A percentile compares a stretch with the other conserved stretches of the same genome.
phyloP scores from a whole-genome alignment of 2,797 vertebrate species.

The Ibycter americanus region DNA sequence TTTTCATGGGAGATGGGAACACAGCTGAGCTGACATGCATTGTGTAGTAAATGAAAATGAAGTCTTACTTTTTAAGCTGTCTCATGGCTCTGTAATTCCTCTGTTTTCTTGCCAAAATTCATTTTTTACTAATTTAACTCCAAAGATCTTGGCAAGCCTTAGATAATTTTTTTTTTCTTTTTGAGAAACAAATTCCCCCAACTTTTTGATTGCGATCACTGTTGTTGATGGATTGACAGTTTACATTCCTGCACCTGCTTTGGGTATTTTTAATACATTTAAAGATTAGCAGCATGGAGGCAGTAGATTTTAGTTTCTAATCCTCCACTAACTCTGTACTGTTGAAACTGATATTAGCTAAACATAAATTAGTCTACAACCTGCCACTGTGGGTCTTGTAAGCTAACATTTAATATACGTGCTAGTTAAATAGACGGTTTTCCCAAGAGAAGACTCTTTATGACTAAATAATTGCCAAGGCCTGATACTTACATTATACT shows the following conservation, averaged over 20 bases:
- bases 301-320: not conserved
- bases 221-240: not conserved
- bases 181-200: not conserved
- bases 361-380: not conserved
- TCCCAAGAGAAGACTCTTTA: not conserved
- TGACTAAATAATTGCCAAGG: not conserved
- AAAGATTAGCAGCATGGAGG: not conserved
- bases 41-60: not conserved
- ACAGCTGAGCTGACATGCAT: not conserved
- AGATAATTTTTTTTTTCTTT: not conserved
- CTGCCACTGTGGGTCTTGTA: not conserved
- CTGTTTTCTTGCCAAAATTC: not conserved
- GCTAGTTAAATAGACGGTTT: not conserved
- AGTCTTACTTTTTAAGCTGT: not conserved
- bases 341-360: not conserved
- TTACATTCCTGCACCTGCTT: not conserved
- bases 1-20: not conserved
- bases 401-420: not conserved
- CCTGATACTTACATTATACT: not conserved
- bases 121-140: not conserved
- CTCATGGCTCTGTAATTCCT: not conserved
- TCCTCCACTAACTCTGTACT: not conserved
- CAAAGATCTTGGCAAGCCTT: not conserved
- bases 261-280: not conserved
- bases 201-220: not conserved